These are phyloP conservation scores for Sander vitreus DNA, from an alignment of 2,113 vertebrate species.

Conservation along the genomic window DNA sequence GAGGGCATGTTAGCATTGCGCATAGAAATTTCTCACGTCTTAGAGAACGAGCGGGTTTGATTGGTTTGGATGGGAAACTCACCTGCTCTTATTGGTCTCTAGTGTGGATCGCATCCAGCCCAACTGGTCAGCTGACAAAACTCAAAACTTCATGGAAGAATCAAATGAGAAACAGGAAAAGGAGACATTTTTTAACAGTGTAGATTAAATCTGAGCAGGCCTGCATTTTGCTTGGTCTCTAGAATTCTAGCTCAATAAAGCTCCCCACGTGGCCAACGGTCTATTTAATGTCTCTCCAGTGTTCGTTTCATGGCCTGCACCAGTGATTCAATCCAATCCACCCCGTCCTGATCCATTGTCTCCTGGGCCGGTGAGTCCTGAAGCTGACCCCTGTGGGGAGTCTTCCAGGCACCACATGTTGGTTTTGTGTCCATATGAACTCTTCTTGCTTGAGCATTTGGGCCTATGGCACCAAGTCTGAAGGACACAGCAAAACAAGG, in stretches of 20 bases:
- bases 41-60: conserved; percentile 17
- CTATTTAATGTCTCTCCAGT: conserved; percentile 47
- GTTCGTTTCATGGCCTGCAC: conserved; percentile 45
- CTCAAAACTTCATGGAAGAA: conserved; percentile 16
- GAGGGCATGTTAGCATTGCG: conserved; percentile 21
- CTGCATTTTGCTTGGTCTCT: conserved; percentile 36
- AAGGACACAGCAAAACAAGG: conserved; percentile 79
- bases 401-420: conserved; percentile 78
- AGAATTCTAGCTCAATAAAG: conserved; percentile 42
- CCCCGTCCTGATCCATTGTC: conserved; percentile 62
- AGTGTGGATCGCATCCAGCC: conserved; percentile 40
- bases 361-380: conserved; percentile 71
- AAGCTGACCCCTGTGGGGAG: conserved; percentile 75
- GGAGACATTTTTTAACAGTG: neutral
- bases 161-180: conserved; percentile 53
- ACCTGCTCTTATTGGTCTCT: conserved; percentile 61
- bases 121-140: conserved; percentile 56
- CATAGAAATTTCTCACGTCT: conserved; percentile 48
- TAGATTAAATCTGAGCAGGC: conserved; percentile 51
- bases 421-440: conserved; percentile 74
- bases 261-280: conserved; percentile 26
- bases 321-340: conserved; percentile 45
- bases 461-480: conserved; percentile 73
- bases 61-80: conserved; percentile 50
- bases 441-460: conserved; percentile 62